A percentile compares a stretch with the other conserved stretches of the same genome.
These are phyloP conservation scores for Nesometra sesokonis DNA, from an alignment of 35 echinoderm and acorn worm genomes.

Conservation along the genomic window DNA sequence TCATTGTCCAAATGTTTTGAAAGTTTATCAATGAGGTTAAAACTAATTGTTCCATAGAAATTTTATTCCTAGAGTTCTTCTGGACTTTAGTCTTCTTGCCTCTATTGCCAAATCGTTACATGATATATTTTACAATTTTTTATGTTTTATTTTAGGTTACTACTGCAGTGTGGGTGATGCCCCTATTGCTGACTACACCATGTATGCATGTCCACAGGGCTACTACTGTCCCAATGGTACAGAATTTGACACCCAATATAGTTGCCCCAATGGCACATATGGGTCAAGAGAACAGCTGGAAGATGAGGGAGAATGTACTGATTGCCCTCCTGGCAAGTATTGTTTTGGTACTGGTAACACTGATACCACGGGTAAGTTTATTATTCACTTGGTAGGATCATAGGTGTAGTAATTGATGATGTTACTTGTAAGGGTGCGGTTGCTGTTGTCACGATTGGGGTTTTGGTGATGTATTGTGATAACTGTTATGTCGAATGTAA, in stretches of 20 bases:
- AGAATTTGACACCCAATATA: conserved; percentile 70
- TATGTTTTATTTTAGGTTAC: conserved; percentile 48
- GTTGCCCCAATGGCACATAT: conserved; percentile 74
- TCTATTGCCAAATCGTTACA: too few relatives aligned
- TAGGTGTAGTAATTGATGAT: too few relatives aligned
- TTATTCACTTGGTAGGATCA: too few relatives aligned
- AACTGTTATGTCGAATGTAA: too few relatives aligned
- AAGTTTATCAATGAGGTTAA: too few relatives aligned
- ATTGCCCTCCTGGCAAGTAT: conserved; percentile 77
- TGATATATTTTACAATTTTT: background rate
- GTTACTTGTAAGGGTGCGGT: too few relatives aligned
- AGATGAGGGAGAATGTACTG: conserved; percentile 42
- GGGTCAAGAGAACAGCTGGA: conserved; percentile 44
- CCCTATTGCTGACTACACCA: conserved; percentile 67
- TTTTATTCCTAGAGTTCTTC: too few relatives aligned
- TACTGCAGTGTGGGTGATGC: conserved; percentile 81
- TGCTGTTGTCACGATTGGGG: too few relatives aligned
- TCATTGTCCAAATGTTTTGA: too few relatives aligned
- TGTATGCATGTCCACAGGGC: conserved; percentile 55
- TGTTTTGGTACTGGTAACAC: conserved; percentile 60
- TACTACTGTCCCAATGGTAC: conserved; percentile 92
- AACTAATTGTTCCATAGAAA: too few relatives aligned
- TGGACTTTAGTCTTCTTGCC: too few relatives aligned
- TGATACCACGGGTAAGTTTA: conserved; percentile 26
- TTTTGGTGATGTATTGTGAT: too few relatives aligned